Conservation (phyloP, 92 coral and sea anemone genomes). For the Anthopleura xanthogrammica region DNA sequence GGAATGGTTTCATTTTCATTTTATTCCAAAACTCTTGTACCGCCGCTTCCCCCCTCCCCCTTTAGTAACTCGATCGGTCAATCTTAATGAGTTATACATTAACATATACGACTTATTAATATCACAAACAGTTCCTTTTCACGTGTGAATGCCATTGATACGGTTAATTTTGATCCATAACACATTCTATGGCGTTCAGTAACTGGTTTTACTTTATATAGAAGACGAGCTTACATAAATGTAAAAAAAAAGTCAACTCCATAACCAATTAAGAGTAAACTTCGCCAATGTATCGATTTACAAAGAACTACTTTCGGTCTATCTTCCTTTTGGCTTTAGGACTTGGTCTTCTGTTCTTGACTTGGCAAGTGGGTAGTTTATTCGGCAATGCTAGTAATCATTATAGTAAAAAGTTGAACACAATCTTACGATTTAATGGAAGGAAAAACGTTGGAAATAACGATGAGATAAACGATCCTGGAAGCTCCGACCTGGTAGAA, state of each 20-base stretch:
- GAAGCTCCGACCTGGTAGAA: neutral
- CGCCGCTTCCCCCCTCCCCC: too few relatives aligned
- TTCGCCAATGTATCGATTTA: neutral
- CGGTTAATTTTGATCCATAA: too few relatives aligned
- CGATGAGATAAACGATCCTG: too few relatives aligned
- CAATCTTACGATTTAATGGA: too few relatives aligned
- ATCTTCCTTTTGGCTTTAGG: neutral
- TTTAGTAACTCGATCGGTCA: too few relatives aligned
- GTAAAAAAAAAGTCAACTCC: neutral
- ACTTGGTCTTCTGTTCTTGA: neutral
- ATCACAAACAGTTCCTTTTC: too few relatives aligned
- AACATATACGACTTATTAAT: too few relatives aligned
- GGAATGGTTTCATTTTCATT: too few relatives aligned
- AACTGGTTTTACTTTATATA: neutral
- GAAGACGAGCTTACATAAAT: neutral
- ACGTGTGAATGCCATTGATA: too few relatives aligned
- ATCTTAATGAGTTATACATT: too few relatives aligned
- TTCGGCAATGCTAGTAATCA: neutral
- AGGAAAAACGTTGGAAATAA: too few relatives aligned
- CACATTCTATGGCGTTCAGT: neutral
- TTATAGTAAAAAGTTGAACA: neutral
- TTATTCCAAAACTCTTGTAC: too few relatives aligned
- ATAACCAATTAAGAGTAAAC: neutral
- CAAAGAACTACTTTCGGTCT: neutral
- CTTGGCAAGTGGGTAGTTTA: neutral